A percentile compares a stretch with the other conserved stretches of the same genome.
Evolutionary conservation across 2,888 invertebrate genomes (phyloP).

Genomic region (Melieria omissa): DNA sequence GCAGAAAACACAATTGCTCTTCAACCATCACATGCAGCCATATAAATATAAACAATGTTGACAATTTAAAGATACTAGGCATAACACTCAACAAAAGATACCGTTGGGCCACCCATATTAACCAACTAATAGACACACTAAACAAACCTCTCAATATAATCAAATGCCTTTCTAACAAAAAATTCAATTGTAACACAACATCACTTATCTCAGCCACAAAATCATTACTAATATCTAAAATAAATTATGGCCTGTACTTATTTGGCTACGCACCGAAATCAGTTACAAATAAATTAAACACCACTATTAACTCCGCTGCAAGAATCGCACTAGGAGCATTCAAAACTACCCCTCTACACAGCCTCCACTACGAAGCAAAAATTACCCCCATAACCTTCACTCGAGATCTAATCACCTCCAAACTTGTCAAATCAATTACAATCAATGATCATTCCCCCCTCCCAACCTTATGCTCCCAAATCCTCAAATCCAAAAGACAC

Average conservation of each 20-base stretch:
- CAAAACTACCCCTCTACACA: slow-evolving; percentile 27
- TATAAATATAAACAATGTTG: slow-evolving; percentile 23
- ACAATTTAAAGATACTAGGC: slow-evolving; percentile 39
- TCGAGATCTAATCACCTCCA: slow-evolving; percentile 14
- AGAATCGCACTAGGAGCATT: slow-evolving; percentile 27
- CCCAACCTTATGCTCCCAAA: background rate
- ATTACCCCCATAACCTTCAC: slow-evolving; percentile 15
- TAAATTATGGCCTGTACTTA: slow-evolving; percentile 35
- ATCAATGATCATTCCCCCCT: background rate
- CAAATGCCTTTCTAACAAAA: slow-evolving; percentile 33
- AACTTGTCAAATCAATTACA: slow-evolving; percentile 10
- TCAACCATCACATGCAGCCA: too few species aligned
- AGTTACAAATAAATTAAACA: too few species aligned
- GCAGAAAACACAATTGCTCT: slow-evolving; percentile 40
- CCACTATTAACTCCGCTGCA: too few species aligned
- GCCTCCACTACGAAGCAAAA: slow-evolving; percentile 29
- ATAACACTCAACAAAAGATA: slow-evolving; percentile 42
- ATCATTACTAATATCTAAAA: slow-evolving; percentile 32
- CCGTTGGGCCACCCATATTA: slow-evolving; percentile 39
- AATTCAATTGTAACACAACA: slow-evolving; percentile 27
- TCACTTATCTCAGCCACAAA: slow-evolving; percentile 26
- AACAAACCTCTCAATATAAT: slow-evolving; percentile 36
- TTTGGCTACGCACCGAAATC: too few species aligned
- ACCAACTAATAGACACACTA: slow-evolving; percentile 21
- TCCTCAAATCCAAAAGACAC: background rate